These are phyloP conservation scores for Ancistrus triradiatus DNA, from an alignment of 2,113 vertebrate genomes.

Conservation along the genomic window DNA sequence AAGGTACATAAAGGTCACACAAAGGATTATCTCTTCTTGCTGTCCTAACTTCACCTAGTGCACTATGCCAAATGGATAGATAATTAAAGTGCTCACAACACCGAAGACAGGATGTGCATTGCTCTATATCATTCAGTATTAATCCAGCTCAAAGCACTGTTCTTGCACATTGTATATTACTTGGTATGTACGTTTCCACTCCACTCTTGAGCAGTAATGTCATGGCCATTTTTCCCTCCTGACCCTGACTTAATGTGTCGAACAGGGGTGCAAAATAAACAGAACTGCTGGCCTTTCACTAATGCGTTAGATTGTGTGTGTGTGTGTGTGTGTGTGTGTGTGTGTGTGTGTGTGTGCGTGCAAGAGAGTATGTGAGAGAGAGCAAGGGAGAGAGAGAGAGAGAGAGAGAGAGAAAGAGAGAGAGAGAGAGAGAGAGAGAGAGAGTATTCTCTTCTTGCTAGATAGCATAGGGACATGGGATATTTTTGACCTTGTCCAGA, in stretches of 20 bases:
- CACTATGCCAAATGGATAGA: constrained; percentile 23
- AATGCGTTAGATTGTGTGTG: not conserved
- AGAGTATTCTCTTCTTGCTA: too few relatives aligned
- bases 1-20: too few relatives aligned
- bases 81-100: constrained; percentile 29
- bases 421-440: too few relatives aligned
- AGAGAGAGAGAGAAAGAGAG: too few relatives aligned
- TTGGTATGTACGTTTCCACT: constrained; percentile 1
- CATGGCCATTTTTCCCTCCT: constrained; percentile 2
- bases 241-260: constrained; percentile 15
- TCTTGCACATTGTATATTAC: not conserved
- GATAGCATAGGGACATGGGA: too few relatives aligned
- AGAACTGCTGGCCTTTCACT: not conserved
- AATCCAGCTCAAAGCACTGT: not conserved
- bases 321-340: constrained; percentile 4
- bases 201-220: constrained; percentile 7
- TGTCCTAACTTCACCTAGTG: constrained; percentile 1
- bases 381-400: not conserved
- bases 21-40: not conserved
- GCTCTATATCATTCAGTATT: constrained; percentile 8
- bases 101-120: not conserved
- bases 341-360: not conserved
- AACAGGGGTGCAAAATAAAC: not conserved
- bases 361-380: not conserved
- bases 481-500: too few relatives aligned